Percentiles rank a stretch among this genome's conserved stretches.
Conservation (phyloP, 2,113 vertebrate species). For the Otolemur garnettii region DNA sequence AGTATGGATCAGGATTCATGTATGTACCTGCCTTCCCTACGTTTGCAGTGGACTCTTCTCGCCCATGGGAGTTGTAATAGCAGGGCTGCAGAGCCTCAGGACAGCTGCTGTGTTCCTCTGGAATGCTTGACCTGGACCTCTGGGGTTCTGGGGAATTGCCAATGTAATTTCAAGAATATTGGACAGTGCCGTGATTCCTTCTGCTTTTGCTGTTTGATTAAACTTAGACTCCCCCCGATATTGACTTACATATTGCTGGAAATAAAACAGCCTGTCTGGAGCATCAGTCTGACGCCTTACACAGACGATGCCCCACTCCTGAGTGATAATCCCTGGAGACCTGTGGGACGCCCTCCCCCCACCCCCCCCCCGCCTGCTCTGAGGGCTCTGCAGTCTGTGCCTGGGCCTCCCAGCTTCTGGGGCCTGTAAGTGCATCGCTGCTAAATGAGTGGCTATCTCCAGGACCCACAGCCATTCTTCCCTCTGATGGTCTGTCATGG, state of each 20-base stretch:
- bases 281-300: not conserved
- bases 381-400: too few relatives aligned
- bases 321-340: not conserved
- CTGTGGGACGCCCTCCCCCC: fast-evolving
- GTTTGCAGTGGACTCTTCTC: not conserved
- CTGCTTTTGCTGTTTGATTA: conserved; percentile 6
- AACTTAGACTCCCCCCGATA: not conserved
- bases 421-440: not conserved
- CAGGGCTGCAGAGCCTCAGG: not conserved
- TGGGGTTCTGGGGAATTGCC: too few relatives aligned
- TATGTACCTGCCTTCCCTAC: not conserved
- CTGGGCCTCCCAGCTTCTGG: not conserved
- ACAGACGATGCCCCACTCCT: not conserved
- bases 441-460: not conserved
- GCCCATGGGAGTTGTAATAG: fast-evolving
- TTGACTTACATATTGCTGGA: not conserved
- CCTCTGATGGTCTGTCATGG: not conserved
- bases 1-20: not conserved
- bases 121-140: not conserved
- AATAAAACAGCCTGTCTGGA: not conserved
- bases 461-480: not conserved
- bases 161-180: not conserved
- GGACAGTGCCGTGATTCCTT: not conserved
- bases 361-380: too few relatives aligned
- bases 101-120: fast-evolving